These are phyloP conservation scores for Pipistrellus pipistrellus DNA, from an alignment of 2,797 vertebrate species.

Conservation along the genomic window DNA sequence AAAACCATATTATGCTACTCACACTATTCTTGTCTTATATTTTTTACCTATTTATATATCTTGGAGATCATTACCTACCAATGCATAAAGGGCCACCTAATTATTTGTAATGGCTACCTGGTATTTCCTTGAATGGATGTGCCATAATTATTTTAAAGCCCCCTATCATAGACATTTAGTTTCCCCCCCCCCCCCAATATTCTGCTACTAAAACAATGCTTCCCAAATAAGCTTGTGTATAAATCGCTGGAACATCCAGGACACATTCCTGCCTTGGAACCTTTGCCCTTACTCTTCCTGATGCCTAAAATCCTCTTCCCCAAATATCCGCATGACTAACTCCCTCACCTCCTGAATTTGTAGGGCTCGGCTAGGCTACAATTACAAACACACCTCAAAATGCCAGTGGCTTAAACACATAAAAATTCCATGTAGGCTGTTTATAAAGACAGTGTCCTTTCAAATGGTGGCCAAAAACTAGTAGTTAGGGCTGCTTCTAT, in stretches of 20 bases:
- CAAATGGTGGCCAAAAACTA: background rate
- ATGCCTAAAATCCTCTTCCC: background rate
- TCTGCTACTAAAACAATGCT: background rate
- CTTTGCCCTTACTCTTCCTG: background rate
- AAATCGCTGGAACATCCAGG: background rate
- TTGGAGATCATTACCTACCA: background rate
- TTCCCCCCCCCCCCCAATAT: background rate
- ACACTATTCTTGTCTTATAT: background rate
- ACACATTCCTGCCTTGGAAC: background rate
- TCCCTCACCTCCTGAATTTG: conserved; percentile 1
- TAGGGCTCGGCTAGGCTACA: background rate
- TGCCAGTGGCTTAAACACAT: background rate
- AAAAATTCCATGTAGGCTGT: background rate
- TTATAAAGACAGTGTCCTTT: background rate
- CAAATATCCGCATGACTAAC: background rate
- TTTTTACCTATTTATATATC: background rate
- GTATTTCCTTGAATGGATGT: background rate
- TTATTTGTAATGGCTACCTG: background rate
- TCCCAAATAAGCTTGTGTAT: background rate
- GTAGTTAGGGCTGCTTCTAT: background rate
- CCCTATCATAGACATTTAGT: background rate
- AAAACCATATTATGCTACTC: background rate
- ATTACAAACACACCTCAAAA: conserved; percentile 11
- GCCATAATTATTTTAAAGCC: conserved; percentile 36
- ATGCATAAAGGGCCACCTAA: background rate